Evolutionary conservation across 2,113 vertebrate species (phyloP).

Genomic region (Nettapus auritus): DNA sequence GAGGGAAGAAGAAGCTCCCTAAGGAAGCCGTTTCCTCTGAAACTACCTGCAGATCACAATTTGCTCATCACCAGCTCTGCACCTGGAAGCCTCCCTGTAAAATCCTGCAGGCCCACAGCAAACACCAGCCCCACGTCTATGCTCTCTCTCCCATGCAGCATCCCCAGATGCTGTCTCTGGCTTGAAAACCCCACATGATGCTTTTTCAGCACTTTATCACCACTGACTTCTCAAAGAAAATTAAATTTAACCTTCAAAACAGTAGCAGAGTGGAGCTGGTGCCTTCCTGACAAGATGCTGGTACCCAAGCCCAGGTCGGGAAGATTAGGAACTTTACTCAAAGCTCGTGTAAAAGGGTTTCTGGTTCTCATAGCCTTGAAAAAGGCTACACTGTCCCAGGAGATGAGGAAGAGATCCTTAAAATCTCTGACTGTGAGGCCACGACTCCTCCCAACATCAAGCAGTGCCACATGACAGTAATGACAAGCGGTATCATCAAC

Average conservation of each 20-base stretch:
- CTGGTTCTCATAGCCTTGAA: neutral
- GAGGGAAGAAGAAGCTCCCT: neutral
- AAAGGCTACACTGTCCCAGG: neutral
- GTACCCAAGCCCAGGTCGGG: fast-evolving
- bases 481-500: neutral
- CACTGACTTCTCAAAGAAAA: neutral
- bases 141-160: fast-evolving
- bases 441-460: neutral
- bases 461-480: neutral
- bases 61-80: neutral
- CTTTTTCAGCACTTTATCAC: neutral
- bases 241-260: neutral
- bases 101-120: neutral
- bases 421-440: neutral
- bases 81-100: neutral
- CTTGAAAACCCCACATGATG: fast-evolving
- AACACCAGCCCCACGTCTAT: fast-evolving
- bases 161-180: neutral
- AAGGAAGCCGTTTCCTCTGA: neutral
- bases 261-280: neutral
- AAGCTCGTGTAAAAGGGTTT: neutral
- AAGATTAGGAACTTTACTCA: neutral
- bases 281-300: neutral
- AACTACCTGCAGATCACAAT: neutral
- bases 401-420: neutral